Evolutionary conservation across 2,113 vertebrate species (phyloP), one percentile per base, ranked within the genome.

Genomic region (Bos javanicus): DNA sequence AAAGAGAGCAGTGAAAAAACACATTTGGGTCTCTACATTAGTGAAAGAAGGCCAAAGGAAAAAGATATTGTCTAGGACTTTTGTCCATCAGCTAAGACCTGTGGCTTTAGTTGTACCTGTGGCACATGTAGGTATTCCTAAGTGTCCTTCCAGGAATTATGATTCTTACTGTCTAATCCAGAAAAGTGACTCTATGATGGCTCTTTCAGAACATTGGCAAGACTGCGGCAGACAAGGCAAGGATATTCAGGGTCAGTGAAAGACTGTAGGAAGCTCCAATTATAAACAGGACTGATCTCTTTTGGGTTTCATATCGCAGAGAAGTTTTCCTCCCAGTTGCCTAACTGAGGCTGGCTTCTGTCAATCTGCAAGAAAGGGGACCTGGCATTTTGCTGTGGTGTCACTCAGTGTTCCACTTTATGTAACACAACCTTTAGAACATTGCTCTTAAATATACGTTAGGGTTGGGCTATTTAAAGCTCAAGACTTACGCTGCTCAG

Each of bases 401-500:
- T 97, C 97, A 96, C 95, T 97, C 94, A 97, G 76, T 95, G 12
- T 95, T 98, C 59, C 15, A 62, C 60, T 97, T 98, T 98, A 97
- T 96, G 92, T 98, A 98, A 97, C 91, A 95, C 74, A 95, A 96
- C 28, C 95, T 97, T 98, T 82, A 97, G 97, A 98, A 97, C 96
- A 97, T 93, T 97, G 90, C 90, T 98, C 84, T 98, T 98, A 97
- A 98, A 96, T 98, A 90, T 98, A 98, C 95, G 97, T 98, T 97
- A 96, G 96, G 91, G 59, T 96, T 97, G 93, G 98, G 95, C 96
- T 98, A 98, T 98, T 98, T 98, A 98, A 98, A 98, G 96, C 93
- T 91, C 84, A 96, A 97, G 96, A 98, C 93, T 97, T 96, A 95
- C 56, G 98, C 98, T 96, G 97, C 92, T 97, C 93, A 98, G 96